Base-by-base conservation (phyloP, 2,797 vertebrate genomes). In the Schizothorax lantsangensis region DNA sequence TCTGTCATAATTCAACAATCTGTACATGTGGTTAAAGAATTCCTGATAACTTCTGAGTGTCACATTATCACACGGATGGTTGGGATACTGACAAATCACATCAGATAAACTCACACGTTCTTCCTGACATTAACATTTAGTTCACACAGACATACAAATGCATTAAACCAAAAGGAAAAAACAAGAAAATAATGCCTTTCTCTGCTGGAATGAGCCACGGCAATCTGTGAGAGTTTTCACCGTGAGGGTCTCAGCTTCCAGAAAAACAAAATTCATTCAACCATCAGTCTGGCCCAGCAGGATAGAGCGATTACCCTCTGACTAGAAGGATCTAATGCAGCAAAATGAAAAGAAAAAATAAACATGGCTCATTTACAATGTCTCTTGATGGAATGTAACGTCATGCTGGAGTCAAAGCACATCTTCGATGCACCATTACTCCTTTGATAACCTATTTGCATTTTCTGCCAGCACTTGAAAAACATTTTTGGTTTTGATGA, bases 331-430 rank as follows among this genome's bases (percentile, higher is more conserved):
- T 79, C 84, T 85, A 79, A 85, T 79, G 64, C 36, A 45, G 66
- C 49, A 79, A 85, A 85, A 85, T 79, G 19, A 79, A 54, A 52
- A 57, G 59, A 47, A 71, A 85, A 85, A 77, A 79, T 85, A 85
- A 79, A 85, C 84, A 85, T 36, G 75, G 84, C 75, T 85, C 84
- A 85, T 85, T 85, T 85, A 85, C 36, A 79, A 47, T 79, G 83
- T 85, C 49, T 85, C 17, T 57, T 85, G 84, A 79, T 84, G 73
- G 47, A 79, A 84, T 69, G 52, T 5, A 79, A 71, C 45, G 75
- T 69, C 75, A 79, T 43, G 74, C 83, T 69, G 47, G 36, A 84
- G 49, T 84, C 74, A 79, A 79, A 78, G 59, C 79, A 79, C 74
- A 79, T 84, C 59, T 45, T 85, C 8, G 75, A 79, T 79, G 75